These are phyloP conservation scores for Bactericera cockerelli DNA, from an alignment of 1,140 invertebrate genomes.

Conservation along the genomic window DNA sequence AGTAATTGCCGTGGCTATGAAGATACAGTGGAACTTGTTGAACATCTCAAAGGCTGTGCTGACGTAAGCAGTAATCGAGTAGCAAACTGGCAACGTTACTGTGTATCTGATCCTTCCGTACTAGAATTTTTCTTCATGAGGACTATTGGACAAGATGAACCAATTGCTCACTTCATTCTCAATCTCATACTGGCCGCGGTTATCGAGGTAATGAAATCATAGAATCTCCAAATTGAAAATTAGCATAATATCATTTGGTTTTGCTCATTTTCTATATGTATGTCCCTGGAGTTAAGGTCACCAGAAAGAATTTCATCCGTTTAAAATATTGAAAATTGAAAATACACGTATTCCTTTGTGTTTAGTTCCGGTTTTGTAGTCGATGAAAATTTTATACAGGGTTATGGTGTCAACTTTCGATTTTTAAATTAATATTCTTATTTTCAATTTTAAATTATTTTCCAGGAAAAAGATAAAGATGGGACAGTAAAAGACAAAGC, in stretches of 20 bases:
- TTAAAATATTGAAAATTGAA: too few relatives aligned
- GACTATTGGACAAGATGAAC: constrained; percentile 66
- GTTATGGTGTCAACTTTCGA: too few relatives aligned
- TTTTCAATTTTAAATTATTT: too few relatives aligned
- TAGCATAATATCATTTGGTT: too few relatives aligned
- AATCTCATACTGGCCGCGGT: background rate
- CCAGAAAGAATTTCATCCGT: too few relatives aligned
- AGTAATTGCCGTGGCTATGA: constrained; percentile 42
- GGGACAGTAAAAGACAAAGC: background rate
- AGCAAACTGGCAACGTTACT: constrained; percentile 90
- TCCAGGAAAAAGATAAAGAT: constrained; percentile 3
- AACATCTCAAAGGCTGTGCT: constrained; percentile 84
- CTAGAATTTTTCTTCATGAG: constrained; percentile 46
- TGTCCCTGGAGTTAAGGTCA: too few relatives aligned
- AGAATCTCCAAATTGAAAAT: too few relatives aligned
- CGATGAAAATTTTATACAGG: too few relatives aligned
- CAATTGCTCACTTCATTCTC: constrained; percentile 44
- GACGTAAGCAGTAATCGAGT: constrained; percentile 84
- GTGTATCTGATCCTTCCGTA: constrained; percentile 49
- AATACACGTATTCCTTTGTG: too few relatives aligned
- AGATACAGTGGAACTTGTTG: constrained; percentile 77
- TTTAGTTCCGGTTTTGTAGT: too few relatives aligned
- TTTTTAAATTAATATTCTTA: too few relatives aligned
- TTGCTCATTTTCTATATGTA: too few relatives aligned
- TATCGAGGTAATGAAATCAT: background rate